Base-by-base conservation (phyloP, 2,113 vertebrate species). In the Daboia siamensis region DNA sequence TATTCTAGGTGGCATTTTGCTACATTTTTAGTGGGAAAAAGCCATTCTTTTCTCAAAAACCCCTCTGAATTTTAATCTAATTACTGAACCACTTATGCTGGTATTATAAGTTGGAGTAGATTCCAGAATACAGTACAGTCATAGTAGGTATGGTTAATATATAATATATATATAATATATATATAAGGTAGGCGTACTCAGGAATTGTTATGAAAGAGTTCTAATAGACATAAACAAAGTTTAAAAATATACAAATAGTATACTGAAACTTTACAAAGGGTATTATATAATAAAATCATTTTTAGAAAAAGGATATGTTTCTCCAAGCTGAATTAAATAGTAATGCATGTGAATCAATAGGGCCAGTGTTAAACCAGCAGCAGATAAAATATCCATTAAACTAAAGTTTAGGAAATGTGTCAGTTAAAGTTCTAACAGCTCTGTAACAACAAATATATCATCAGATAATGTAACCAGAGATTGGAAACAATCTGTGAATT, bases 11-110 rank as follows among this genome's bases (percentile, higher is more conserved):
- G 26, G 20, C n/a, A 33, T 87, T 74, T 23, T 46, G 15, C 23
- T 39, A 74, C 5, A 87, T 46, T 48, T 39, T 44, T 13, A 64
- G 1, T 74, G 4, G 93, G 95, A 95, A 97, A 95, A 93, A 74
- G 95, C 1, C 21, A 59, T 24, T 24, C 0, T 11, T 44, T 44
- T 21, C 33, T 5, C 39, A 57, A 88, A 57, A 88, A 46, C 6
- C 57, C 57, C 4, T 26, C n/a, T 26, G 33, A 85, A 21, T n/a
- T 26, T 85, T 23, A 54, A 86, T 91, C 20, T 56, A 91, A 86
- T 91, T 55, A 86, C 20, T 39, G 24, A 48, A 46, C 15, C 80
- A 12, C 85, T 91, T 91, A 85, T 44, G 33, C 33, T 7, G 5
- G 55, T 89, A 23, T 56, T 89, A 39, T 89, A 89, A 89, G 15